Percentiles rank a stretch among this genome's conserved stretches.
These are phyloP conservation scores for Amiota mariae DNA, from an alignment of 2,888 invertebrate species.

Conservation along the genomic window DNA sequence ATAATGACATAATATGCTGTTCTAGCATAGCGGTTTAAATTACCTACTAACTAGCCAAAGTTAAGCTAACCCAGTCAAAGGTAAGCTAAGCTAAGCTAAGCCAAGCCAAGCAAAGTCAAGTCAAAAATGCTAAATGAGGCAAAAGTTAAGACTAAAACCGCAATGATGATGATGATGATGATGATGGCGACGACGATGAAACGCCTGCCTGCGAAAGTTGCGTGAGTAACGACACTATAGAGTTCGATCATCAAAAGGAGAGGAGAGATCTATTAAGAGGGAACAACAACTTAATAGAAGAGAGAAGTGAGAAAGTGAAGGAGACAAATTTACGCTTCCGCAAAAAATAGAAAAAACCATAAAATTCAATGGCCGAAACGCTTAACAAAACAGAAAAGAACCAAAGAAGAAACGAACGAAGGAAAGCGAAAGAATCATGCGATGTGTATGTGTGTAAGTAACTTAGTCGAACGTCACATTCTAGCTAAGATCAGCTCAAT, in stretches of 20 bases:
- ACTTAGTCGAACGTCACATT: not conserved
- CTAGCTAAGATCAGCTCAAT: slow-evolving; percentile 56
- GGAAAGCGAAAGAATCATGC: slow-evolving; percentile 26
- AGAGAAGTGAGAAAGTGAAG: not conserved
- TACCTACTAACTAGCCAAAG: not conserved
- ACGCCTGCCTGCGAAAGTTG: slow-evolving; percentile 43
- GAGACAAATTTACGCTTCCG: slow-evolving; percentile 15
- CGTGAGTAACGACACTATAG: slow-evolving; percentile 45
- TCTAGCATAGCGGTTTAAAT: not conserved
- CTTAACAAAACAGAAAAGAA: not conserved
- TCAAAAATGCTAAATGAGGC: not conserved
- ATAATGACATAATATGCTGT: slow-evolving; percentile 41
- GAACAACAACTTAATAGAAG: slow-evolving; percentile 37
- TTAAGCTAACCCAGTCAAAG: not conserved
- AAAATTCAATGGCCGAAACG: slow-evolving; percentile 52
- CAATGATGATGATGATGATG: not conserved
- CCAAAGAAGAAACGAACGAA: slow-evolving; percentile 43
- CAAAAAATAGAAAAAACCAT: slow-evolving; percentile 37
- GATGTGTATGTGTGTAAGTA: slow-evolving; percentile 32
- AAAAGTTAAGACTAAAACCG: not conserved
- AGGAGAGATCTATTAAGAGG: slow-evolving; percentile 30
- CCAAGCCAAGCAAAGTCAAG: slow-evolving; percentile 4
- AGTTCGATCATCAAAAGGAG: not conserved
- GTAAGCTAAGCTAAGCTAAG: slow-evolving; percentile 1
- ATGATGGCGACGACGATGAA: not conserved